Evolutionary conservation across 2,888 invertebrate species (phyloP).

Genomic region (Andrena marginata): DNA sequence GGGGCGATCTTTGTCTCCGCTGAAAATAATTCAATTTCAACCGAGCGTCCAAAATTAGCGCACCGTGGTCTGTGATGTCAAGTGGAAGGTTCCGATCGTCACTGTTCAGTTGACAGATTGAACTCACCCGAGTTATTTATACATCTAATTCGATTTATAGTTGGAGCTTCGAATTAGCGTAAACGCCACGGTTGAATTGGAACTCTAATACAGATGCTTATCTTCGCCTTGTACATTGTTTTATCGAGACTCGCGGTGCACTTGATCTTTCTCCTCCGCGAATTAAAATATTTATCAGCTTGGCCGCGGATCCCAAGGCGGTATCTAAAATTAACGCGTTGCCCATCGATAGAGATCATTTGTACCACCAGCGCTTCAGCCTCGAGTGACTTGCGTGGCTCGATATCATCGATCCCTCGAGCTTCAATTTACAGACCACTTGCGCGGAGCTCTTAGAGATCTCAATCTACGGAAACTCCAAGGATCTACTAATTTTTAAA

Average conservation of each 20-base stretch:
- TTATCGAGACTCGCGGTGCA: not conserved
- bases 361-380: not conserved
- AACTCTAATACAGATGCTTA: not conserved
- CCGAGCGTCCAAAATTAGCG: not conserved
- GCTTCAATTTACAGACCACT: too few relatives aligned
- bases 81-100: not conserved
- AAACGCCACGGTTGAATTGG: too few relatives aligned
- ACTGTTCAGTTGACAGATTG: too few relatives aligned
- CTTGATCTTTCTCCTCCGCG: not conserved
- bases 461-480: too few relatives aligned
- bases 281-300: not conserved
- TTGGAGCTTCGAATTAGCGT: too few relatives aligned
- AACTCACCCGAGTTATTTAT: too few relatives aligned
- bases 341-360: not conserved
- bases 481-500: too few relatives aligned
- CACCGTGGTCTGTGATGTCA: not conserved
- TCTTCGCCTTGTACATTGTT: not conserved
- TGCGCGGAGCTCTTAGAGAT: too few relatives aligned
- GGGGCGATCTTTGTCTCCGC: too few relatives aligned
- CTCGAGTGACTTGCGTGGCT: not conserved
- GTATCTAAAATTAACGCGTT: conserved; percentile 9
- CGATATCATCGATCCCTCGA: not conserved
- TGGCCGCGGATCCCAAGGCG: not conserved
- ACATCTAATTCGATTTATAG: too few relatives aligned
- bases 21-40: not conserved